Evolutionary conservation across 2,113 vertebrate species (phyloP).

Genomic region (Monarcha castaneiventris): DNA sequence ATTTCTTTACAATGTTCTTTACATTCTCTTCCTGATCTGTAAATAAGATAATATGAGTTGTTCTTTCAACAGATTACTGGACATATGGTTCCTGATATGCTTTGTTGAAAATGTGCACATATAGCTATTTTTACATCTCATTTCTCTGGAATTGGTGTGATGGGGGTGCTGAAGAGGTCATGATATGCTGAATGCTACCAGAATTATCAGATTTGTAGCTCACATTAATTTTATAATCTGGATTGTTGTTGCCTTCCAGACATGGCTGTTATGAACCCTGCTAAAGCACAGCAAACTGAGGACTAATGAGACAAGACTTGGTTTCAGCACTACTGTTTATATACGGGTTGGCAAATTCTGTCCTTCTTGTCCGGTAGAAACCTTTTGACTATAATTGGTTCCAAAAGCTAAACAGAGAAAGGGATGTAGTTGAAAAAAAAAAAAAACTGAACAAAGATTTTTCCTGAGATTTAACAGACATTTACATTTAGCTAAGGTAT

Average conservation of each 20-base stretch:
- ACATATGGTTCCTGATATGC: background rate
- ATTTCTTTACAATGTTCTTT: background rate
- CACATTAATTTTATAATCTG: conserved; percentile 10
- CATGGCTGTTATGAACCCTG: background rate
- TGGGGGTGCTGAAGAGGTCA: background rate
- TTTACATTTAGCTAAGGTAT: background rate
- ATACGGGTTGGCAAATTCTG: background rate
- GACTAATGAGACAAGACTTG: background rate
- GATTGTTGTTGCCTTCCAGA: background rate
- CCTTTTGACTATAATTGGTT: background rate
- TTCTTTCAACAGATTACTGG: background rate
- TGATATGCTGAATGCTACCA: background rate
- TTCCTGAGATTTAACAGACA: background rate
- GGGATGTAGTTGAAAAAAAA: background rate
- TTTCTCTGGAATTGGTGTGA: background rate
- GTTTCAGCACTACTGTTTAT: background rate
- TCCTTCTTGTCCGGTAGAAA: background rate
- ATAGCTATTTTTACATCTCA: background rate
- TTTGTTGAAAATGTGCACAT: background rate
- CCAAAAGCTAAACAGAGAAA: background rate
- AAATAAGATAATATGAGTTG: background rate
- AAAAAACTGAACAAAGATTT: background rate
- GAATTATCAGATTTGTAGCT: background rate
- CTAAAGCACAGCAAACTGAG: conserved; percentile 5
- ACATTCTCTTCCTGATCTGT: background rate